These are phyloP conservation scores for Apostichopus californicus DNA, from an alignment of 35 echinoderm and acorn worm genomes.

Conservation along the genomic window DNA sequence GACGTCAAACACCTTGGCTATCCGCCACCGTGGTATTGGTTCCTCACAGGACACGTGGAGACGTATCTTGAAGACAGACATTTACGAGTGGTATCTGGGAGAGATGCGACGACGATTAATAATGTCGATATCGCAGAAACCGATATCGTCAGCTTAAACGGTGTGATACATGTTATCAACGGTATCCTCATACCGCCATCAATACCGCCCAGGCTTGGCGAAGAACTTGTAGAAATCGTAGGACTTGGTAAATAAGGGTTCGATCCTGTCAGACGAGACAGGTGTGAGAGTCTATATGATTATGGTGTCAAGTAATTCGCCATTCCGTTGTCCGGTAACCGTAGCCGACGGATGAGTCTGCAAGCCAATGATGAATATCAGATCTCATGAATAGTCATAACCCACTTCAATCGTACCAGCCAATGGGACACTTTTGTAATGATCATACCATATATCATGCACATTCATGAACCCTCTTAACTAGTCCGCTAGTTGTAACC, in stretches of 20 bases:
- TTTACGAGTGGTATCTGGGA: background rate
- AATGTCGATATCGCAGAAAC: slow-evolving; percentile 9
- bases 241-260: background rate
- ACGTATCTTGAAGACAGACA: background rate
- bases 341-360: too few species aligned
- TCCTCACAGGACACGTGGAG: slow-evolving; percentile 15
- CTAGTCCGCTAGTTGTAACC: too few species aligned
- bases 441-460: too few species aligned
- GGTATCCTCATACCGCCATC: slow-evolving; percentile 7
- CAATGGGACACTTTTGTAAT: too few species aligned
- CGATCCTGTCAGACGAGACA: too few species aligned
- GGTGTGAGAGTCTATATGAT: too few species aligned
- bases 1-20: slow-evolving; percentile 15
- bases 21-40: slow-evolving; percentile 19
- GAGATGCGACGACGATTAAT: background rate
- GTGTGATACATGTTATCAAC: slow-evolving; percentile 36
- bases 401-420: too few species aligned
- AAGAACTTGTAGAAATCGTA: background rate
- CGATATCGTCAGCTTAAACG: slow-evolving; percentile 29
- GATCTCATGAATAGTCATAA: too few species aligned
- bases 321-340: too few species aligned
- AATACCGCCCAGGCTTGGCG: background rate
- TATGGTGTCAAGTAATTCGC: too few species aligned
- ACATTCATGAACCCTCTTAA: too few species aligned
- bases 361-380: too few species aligned